Percentiles rank a stretch among this genome's conserved stretches.
Evolutionary conservation across 2,888 invertebrate genomes (phyloP).

Genomic region (Sphecodes monilicornis): DNA sequence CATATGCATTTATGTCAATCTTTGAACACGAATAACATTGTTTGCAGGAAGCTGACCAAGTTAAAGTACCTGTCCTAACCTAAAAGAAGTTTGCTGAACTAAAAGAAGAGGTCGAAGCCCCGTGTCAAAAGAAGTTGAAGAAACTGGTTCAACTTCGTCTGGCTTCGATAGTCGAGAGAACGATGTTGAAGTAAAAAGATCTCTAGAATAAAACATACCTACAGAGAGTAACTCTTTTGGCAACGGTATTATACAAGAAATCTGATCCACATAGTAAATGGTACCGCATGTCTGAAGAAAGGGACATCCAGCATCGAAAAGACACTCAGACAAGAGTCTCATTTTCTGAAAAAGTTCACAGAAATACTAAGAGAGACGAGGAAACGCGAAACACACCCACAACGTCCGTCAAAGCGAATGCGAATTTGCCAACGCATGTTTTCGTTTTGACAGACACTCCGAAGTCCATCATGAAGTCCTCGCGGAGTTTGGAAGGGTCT

Average conservation of each 20-base stretch:
- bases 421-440: background rate
- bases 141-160: background rate
- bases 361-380: background rate
- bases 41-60: background rate
- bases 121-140: background rate
- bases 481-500: accelerated
- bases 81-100: background rate
- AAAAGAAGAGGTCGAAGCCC: background rate
- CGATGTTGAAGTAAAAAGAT: too few species aligned
- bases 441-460: too few species aligned
- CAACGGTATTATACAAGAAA: background rate
- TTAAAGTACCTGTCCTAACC: too few species aligned
- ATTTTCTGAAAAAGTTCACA: too few species aligned
- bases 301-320: background rate
- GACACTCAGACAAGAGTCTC: background rate
- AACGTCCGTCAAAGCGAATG: background rate
- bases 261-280: background rate
- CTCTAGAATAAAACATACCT: background rate
- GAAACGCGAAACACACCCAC: background rate
- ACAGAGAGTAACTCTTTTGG: background rate
- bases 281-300: background rate
- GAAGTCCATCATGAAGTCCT: background rate
- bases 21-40: background rate
- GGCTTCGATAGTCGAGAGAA: too few species aligned
- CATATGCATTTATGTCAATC: too few species aligned